phyloP scores from a whole-genome alignment of 1,140 invertebrate species.

The Solen grandis region DNA sequence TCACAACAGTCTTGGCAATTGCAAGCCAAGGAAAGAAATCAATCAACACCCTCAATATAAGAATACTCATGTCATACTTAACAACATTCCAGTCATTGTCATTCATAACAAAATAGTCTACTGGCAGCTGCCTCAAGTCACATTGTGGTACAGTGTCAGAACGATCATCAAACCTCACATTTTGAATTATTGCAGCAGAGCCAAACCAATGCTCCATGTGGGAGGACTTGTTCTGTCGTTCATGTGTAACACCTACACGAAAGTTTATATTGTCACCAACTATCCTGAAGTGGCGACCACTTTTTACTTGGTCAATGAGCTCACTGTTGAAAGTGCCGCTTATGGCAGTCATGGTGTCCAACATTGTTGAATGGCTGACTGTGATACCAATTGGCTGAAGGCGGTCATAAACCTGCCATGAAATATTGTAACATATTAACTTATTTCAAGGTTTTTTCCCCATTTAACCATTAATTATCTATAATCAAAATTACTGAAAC shows the following conservation, averaged over 20 bases:
- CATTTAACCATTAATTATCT: no score
- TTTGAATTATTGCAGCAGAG: background rate
- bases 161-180: background rate
- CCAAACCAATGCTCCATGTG: background rate
- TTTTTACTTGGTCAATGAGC: background rate
- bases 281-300: background rate
- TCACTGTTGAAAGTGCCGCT: background rate
- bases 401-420: no score
- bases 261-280: constrained; percentile 8
- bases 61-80: background rate
- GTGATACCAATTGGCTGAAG: background rate
- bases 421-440: no score
- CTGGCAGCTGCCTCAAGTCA: background rate
- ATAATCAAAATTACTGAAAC: no score
- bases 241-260: background rate
- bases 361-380: background rate
- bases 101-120: background rate
- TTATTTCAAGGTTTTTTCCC: no score
- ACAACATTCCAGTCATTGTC: background rate
- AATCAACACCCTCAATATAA: background rate
- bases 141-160: background rate
- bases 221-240: background rate
- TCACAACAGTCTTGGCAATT: background rate
- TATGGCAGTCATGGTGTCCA: background rate
- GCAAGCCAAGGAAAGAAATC: background rate